Base-by-base conservation (phyloP, 2,797 vertebrate species). In the Melanotaenia pygmaea region DNA sequence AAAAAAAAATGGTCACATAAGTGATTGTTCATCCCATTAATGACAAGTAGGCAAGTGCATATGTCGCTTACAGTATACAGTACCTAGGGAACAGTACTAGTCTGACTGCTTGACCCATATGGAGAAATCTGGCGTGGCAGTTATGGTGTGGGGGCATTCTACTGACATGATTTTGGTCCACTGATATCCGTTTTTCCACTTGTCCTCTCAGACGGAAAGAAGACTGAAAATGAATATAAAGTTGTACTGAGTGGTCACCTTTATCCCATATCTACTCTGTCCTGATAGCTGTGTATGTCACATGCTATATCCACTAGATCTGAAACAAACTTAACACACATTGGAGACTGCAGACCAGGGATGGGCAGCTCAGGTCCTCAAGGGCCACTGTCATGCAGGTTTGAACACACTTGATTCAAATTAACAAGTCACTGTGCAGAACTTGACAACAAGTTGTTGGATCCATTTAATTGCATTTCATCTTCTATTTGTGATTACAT, bases 401-500 rank as follows among this genome's bases (percentile, higher is more conserved):
- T 40, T 14, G 38, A 40, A 40, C 38, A 40, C 38, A 40, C 14
- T 13, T 40, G 38, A 40, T 4, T 40, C 14, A 40, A 40, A 40
- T 38, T 38, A 38, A 38, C 37, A 38, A 38, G 12, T 40, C 38
- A 16, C 16, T 40, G 38, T 40, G 14, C 38, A 40, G 38, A 40
- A 40, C 11, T 38, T 38, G 2, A 38, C 37, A 38, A 12, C 12
- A 38, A 14, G 37, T 12, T 38, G 10, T 38, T 12, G 10, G 11
- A 38, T 38, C 11, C 37, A 38, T 38, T 38, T 38, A 12, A 38
- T 13, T 12, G 3, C 3, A 38, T 13, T 12, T 34, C 5, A 34
- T 34, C 32, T 50, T 76, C 4, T 59, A 5, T 65, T 70, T 80
- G 37, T 59, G n/a, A 56, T 32, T 58, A 2, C 22, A 61, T 51